phyloP scores from a whole-genome alignment of 2,113 vertebrate genomes.

The Nycticorax nycticorax region DNA sequence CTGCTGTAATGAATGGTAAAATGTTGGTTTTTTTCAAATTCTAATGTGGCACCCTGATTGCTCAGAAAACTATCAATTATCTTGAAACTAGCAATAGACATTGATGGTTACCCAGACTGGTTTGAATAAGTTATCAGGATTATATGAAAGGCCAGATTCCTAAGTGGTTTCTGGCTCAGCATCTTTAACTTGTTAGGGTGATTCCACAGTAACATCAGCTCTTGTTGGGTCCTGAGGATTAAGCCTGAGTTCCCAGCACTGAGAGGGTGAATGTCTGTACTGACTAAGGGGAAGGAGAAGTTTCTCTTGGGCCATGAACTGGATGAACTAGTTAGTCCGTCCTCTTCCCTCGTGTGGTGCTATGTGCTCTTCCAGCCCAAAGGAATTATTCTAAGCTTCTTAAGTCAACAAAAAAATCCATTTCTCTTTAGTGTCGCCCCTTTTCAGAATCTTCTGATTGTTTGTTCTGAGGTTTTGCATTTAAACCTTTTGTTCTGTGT shows the following conservation, averaged over 20 bases:
- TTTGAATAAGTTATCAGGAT: not conserved
- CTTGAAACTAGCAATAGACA: not conserved
- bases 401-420: not conserved
- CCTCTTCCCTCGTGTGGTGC: not conserved
- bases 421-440: not conserved
- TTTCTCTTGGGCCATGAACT: not conserved
- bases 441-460: not conserved
- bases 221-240: not conserved
- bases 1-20: not conserved
- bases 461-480: not conserved
- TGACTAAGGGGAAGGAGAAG: not conserved
- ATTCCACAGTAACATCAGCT: not conserved
- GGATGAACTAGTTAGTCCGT: not conserved
- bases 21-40: not conserved
- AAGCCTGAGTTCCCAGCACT: not conserved
- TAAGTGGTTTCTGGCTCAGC: not conserved
- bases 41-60: not conserved
- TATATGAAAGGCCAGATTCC: not conserved
- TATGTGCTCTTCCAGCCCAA: not conserved
- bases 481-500: not conserved
- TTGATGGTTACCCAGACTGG: not conserved
- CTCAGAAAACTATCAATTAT: not conserved
- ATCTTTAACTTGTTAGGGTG: not conserved
- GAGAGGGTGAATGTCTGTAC: not conserved
- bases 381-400: not conserved